Percentiles rank a stretch among this genome's conserved stretches.
Evolutionary conservation across 2,797 vertebrate species (phyloP).

Genomic region (Anas capensis): DNA sequence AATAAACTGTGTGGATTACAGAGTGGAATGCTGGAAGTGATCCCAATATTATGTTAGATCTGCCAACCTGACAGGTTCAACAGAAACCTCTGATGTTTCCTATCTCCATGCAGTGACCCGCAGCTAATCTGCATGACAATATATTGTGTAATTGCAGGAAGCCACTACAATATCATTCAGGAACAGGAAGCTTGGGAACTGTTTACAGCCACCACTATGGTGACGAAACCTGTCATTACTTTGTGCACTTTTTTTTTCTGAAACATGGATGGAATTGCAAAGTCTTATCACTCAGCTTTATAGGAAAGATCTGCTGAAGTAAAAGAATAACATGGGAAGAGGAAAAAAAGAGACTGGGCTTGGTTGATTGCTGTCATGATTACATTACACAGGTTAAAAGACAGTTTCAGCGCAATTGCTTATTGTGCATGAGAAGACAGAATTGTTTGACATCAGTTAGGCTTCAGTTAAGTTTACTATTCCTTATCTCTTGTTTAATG

Average conservation of each 20-base stretch:
- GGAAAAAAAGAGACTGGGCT: slow-evolving; percentile 9
- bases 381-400: slow-evolving; percentile 53
- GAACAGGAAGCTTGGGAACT: slow-evolving; percentile 21
- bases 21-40: slow-evolving; percentile 73
- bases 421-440: slow-evolving; percentile 62
- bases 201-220: slow-evolving; percentile 1
- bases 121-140: slow-evolving; percentile 77
- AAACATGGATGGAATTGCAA: slow-evolving; percentile 30
- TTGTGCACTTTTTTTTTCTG: slow-evolving; percentile 31
- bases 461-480: slow-evolving; percentile 70
- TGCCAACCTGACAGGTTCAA: slow-evolving; percentile 73
- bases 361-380: slow-evolving; percentile 56
- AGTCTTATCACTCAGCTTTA: slow-evolving; percentile 58
- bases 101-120: slow-evolving; percentile 71
- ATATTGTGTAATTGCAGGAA: slow-evolving; percentile 73
- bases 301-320: slow-evolving; percentile 35
- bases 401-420: slow-evolving; percentile 54
- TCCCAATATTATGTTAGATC: slow-evolving; percentile 62
- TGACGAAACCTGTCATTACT: slow-evolving; percentile 50
- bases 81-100: slow-evolving; percentile 76
- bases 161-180: slow-evolving; percentile 22
- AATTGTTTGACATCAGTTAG: slow-evolving; percentile 61
- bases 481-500: slow-evolving; percentile 81
- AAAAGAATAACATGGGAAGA: slow-evolving; percentile 40
- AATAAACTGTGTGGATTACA: slow-evolving; percentile 63